These are phyloP conservation scores for Penaeus chinensis DNA, from an alignment of 1,140 invertebrate genomes.

Conservation along the genomic window DNA sequence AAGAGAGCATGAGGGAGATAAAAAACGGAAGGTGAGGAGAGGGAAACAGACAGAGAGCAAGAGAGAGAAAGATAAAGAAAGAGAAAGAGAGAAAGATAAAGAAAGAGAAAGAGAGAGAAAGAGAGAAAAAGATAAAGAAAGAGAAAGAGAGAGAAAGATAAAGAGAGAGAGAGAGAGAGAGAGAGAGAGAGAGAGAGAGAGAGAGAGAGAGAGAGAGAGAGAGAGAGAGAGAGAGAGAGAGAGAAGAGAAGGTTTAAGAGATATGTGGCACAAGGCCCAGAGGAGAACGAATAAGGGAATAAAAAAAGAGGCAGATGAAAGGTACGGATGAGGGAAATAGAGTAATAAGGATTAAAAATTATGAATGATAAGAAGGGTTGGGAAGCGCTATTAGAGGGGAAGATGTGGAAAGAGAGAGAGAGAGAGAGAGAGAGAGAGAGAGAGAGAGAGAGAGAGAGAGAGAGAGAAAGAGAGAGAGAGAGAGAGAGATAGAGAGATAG, in stretches of 20 bases:
- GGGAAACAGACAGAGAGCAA: too few species aligned
- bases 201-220: not conserved
- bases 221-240: not conserved
- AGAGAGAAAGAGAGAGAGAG: too few species aligned
- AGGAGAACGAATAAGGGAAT: too few species aligned
- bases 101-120: not conserved
- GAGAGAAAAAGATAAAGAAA: not conserved
- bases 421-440: not conserved
- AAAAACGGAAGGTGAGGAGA: not conserved
- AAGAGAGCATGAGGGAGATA: not conserved
- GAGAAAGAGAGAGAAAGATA: not conserved
- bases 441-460: too few species aligned
- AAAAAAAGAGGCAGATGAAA: too few species aligned
- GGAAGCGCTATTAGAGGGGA: too few species aligned
- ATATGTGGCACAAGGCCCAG: not conserved
- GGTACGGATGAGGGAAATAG: too few species aligned
- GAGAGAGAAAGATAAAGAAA: too few species aligned
- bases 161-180: not conserved
- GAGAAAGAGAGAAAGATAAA: too few species aligned
- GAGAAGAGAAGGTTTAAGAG: not conserved
- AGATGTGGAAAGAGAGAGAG: slow-evolving; percentile 4
- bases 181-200: not conserved
- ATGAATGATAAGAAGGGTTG: not conserved
- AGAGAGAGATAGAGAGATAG: too few species aligned
- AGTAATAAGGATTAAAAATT: too few species aligned